These are phyloP conservation scores for Timandra comae DNA, from an alignment of 2,888 invertebrate species.

Conservation along the genomic window DNA sequence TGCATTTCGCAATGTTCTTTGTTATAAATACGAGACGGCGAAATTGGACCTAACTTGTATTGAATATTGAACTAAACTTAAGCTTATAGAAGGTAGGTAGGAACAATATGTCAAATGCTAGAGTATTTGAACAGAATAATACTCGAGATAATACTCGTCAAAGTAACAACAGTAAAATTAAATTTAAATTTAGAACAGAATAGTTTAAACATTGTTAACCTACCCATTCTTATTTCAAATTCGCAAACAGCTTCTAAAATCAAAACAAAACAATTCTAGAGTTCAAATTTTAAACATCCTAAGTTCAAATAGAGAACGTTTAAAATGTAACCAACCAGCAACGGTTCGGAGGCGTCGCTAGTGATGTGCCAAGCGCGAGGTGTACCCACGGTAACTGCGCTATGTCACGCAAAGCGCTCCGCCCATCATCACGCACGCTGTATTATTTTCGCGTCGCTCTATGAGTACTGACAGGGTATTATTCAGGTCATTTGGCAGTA, in stretches of 20 bases:
- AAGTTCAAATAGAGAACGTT: background rate
- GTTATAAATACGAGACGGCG: no score
- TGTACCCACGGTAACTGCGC: constrained; percentile 67
- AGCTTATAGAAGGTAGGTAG: no score
- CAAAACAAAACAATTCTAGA: background rate
- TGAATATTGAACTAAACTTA: no score
- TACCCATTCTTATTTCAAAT: no score
- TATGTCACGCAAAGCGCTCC: constrained; percentile 65
- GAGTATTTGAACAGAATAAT: no score
- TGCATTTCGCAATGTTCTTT: constrained; percentile 5
- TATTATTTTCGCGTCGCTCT: constrained; percentile 8
- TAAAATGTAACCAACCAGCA: constrained; percentile 30
- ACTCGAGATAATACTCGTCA: no score
- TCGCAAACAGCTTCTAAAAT: no score
- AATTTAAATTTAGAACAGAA: no score
- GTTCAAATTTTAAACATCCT: background rate
- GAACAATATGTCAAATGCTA: no score
- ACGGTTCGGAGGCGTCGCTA: constrained; percentile 58
- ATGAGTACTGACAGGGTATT: background rate
- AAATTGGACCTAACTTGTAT: no score
- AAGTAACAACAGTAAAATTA: no score
- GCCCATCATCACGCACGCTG: constrained; percentile 61
- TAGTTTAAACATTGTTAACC: no score
- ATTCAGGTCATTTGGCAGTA: background rate
- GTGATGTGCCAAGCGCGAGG: constrained; percentile 66